These are phyloP conservation scores for Tenthredo amoena DNA, from an alignment of 2,888 invertebrate genomes.

Conservation along the genomic window DNA sequence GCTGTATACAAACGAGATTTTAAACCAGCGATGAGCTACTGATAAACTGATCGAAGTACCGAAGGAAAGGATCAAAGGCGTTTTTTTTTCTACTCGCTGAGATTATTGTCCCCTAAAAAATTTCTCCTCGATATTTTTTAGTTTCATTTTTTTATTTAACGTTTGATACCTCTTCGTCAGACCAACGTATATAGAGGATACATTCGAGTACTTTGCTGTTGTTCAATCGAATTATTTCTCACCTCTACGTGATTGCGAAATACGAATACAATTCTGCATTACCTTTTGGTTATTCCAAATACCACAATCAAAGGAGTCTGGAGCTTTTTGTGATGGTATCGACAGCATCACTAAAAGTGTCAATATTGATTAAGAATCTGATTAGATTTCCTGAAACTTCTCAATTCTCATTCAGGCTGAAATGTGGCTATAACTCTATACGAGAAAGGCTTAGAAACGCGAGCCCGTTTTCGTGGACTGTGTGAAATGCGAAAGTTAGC, in stretches of 20 bases:
- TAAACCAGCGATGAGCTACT: conserved; percentile 38
- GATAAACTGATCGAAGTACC: conserved; percentile 40
- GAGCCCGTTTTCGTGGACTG: neutral
- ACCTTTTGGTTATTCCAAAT: neutral
- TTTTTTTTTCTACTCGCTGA: neutral
- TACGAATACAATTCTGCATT: neutral
- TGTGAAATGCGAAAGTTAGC: neutral
- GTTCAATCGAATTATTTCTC: neutral
- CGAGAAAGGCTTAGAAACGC: neutral
- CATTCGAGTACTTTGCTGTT: neutral
- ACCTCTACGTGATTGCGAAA: neutral
- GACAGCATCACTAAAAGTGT: neutral
- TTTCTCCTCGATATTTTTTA: neutral
- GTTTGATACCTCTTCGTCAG: neutral
- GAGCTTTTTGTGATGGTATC: neutral
- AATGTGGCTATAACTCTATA: neutral
- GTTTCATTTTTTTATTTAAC: neutral
- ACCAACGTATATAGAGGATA: neutral
- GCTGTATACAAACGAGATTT: conserved; percentile 45
- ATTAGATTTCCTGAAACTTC: neutral
- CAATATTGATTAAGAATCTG: neutral
- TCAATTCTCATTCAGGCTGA: neutral
- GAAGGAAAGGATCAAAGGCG: neutral
- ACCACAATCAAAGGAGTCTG: neutral
- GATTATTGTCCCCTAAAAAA: neutral